Percentiles rank a stretch among this genome's conserved stretches.
These are phyloP conservation scores for Zeuzera pyrina DNA, from an alignment of 2,888 invertebrate genomes.

Conservation along the genomic window DNA sequence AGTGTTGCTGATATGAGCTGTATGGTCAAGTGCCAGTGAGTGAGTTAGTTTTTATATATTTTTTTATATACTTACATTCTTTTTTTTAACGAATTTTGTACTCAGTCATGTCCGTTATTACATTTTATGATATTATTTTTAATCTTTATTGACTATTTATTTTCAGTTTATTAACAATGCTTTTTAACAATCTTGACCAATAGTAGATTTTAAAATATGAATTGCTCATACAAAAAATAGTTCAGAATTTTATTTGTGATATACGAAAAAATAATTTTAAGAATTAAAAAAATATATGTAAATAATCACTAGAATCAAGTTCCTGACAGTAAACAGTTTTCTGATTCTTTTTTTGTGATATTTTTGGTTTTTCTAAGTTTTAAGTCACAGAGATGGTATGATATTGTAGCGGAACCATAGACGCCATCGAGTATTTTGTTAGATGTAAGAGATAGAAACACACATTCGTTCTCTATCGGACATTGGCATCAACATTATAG, in stretches of 20 bases:
- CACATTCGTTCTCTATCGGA: too few species aligned
- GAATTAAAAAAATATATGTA: slow-evolving; percentile 41
- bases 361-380: slow-evolving; percentile 17
- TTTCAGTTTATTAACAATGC: background rate
- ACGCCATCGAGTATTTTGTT: too few species aligned
- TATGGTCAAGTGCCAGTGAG: too few species aligned
- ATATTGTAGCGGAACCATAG: too few species aligned
- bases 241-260: slow-evolving; percentile 65
- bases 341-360: slow-evolving; percentile 18
- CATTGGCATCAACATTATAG: too few species aligned
- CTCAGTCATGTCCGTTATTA: background rate
- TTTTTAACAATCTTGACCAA: slow-evolving; percentile 62
- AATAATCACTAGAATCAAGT: slow-evolving; percentile 44
- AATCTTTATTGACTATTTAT: background rate
- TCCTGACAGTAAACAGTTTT: slow-evolving; percentile 26
- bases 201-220: slow-evolving; percentile 52
- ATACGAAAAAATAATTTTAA: slow-evolving; percentile 31
- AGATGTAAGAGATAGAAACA: too few species aligned
- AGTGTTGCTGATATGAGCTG: too few species aligned
- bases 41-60: too few species aligned
- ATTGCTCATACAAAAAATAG: slow-evolving; percentile 62
- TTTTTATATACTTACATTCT: too few species aligned
- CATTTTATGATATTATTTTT: background rate
- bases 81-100: background rate
- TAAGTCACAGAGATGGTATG: too few species aligned